These are phyloP conservation scores for Drosophila parthenogenetica DNA, from an alignment of 2,888 invertebrate genomes.

Conservation along the genomic window DNA sequence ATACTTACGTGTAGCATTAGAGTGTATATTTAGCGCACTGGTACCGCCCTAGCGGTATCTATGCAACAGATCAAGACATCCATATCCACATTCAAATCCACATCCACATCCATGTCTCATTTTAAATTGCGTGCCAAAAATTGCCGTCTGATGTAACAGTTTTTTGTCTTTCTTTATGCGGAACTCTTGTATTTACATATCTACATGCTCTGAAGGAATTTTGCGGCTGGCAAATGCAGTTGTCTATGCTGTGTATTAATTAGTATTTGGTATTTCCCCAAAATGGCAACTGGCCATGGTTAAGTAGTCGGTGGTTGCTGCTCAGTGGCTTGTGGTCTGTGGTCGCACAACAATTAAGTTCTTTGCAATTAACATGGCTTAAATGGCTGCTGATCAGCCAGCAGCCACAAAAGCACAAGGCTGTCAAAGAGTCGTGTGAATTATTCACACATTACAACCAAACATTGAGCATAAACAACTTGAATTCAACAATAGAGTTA, in stretches of 20 bases:
- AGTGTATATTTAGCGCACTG: slow-evolving; percentile 24
- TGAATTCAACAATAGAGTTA: not conserved
- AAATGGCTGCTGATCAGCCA: slow-evolving; percentile 53
- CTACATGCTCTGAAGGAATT: not conserved
- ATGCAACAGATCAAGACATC: slow-evolving; percentile 36
- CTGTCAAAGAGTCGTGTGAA: slow-evolving; percentile 62
- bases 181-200: slow-evolving; percentile 40
- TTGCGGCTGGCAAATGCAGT: slow-evolving; percentile 9
- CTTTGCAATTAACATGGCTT: slow-evolving; percentile 52
- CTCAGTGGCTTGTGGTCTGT: slow-evolving; percentile 14
- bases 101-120: slow-evolving; percentile 24
- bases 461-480: slow-evolving; percentile 36
- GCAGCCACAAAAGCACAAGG: slow-evolving; percentile 44
- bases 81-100: slow-evolving; percentile 43
- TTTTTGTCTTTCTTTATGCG: slow-evolving; percentile 40
- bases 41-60: slow-evolving; percentile 53
- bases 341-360: slow-evolving; percentile 60
- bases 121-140: slow-evolving; percentile 68
- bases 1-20: slow-evolving; percentile 10
- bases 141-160: slow-evolving; percentile 45
- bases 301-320: slow-evolving; percentile 2
- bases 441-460: slow-evolving; percentile 65
- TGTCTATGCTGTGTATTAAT: slow-evolving; percentile 28
- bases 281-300: slow-evolving; percentile 39
- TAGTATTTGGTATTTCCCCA: slow-evolving; percentile 34